Percentiles rank a stretch among this genome's conserved stretches.
These are phyloP conservation scores for Vespertilio murinus DNA, from an alignment of 2,797 vertebrate species.

Conservation along the genomic window DNA sequence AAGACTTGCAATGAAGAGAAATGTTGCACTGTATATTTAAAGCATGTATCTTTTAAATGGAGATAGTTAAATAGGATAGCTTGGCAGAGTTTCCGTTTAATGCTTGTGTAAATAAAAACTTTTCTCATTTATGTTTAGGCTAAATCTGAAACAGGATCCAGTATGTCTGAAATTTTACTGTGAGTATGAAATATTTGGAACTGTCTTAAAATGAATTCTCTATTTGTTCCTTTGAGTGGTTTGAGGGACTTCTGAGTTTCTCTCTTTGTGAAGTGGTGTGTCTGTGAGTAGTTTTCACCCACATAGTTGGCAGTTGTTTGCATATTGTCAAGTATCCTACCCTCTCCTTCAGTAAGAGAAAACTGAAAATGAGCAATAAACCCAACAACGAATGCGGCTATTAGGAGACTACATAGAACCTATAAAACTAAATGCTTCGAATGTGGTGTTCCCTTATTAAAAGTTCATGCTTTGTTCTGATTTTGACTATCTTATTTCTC, in stretches of 20 bases:
- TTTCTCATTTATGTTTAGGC: conserved; percentile 86
- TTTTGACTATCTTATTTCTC: conserved; percentile 30
- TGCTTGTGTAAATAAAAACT: conserved; percentile 50
- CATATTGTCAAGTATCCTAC: background rate
- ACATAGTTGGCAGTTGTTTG: background rate
- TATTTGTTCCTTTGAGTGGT: conserved; percentile 64
- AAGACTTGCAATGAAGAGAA: conserved; percentile 33
- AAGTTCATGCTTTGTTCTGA: background rate
- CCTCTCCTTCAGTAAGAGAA: background rate
- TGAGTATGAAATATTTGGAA: conserved; percentile 86
- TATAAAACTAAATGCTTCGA: conserved; percentile 62
- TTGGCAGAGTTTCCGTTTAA: conserved; percentile 35
- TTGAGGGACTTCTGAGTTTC: background rate
- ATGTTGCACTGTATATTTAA: conserved; percentile 11
- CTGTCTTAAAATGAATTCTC: conserved; percentile 29
- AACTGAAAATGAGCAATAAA: background rate
- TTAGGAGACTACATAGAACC: background rate
- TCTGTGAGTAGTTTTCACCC: background rate
- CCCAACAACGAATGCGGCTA: background rate
- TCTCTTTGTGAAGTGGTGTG: background rate
- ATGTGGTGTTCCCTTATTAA: background rate
- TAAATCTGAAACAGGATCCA: conserved; percentile 89
- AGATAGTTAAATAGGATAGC: background rate
- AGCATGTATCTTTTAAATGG: conserved; percentile 18
- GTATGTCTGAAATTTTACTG: conserved; percentile 87